Conservation (phyloP, 2,113 vertebrate genomes). For the Okapia johnstoni region DNA sequence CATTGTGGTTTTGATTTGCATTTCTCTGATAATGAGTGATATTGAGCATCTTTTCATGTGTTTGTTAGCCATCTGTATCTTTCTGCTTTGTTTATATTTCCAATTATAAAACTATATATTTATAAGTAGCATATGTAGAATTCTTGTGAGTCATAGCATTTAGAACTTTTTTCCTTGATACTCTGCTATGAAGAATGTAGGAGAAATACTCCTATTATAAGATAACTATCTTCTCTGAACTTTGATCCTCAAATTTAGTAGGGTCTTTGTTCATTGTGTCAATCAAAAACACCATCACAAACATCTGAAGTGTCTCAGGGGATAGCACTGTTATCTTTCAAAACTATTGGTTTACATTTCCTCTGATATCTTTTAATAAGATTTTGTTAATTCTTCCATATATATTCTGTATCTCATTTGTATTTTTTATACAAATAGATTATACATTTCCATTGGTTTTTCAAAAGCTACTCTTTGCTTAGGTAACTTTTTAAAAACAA, state of each 20-base stretch:
- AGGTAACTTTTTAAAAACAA: background rate
- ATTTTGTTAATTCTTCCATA: background rate
- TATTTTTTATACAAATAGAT: background rate
- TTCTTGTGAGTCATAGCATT: background rate
- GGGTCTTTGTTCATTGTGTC: background rate
- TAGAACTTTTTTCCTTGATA: background rate
- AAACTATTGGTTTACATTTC: background rate
- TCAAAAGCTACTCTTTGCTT: background rate
- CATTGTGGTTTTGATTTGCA: background rate
- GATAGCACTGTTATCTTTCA: background rate
- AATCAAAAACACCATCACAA: background rate
- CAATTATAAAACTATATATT: background rate
- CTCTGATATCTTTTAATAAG: background rate
- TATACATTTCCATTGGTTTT: background rate
- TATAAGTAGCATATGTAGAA: background rate
- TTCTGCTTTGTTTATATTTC: background rate
- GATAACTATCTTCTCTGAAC: background rate
- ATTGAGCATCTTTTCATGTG: background rate
- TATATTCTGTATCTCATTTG: background rate
- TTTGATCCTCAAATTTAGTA: background rate
- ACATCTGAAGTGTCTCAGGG: background rate
- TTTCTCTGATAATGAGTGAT: background rate
- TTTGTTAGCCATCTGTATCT: background rate
- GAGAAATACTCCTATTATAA: background rate
- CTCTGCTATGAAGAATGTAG: background rate